Evolutionary conservation across 1,140 invertebrate species (phyloP), one percentile per base, ranked within the genome.

Genomic region (Nebria ingens): DNA sequence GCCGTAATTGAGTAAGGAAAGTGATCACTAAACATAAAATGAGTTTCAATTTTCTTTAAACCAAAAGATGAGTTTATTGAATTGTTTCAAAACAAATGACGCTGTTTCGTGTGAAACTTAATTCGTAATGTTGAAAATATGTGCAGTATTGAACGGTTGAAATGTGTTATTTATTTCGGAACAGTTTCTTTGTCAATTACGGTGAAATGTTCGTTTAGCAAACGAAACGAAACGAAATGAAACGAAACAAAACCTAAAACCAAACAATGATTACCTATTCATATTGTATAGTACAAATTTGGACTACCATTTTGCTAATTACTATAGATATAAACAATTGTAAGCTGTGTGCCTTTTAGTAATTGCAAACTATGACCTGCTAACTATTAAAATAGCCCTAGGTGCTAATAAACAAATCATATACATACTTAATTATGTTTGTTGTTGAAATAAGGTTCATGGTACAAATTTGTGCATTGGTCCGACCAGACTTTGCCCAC

Each of bases 331-430:
- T 68, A 69, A 67, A 64, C n/a, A n/a, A n/a, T 64, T 61, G 66
- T 58, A 68, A 63, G 68, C 68, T 70, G 68, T 70, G 67, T 70
- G 68, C 68, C 68, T 70, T 70, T 45, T 45, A 65, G 67, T 68
- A 70, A 70, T 69, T 70, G 67, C 67, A 69, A 70, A 69, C 40
- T 45, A 45, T 68, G 65, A 68, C 63, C 68, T 68, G 68, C 68
- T n/a, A n/a, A n/a, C n/a, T 66, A 66, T 62, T 69, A 62, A 20
- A 19, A 40, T n/a, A 54, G 19, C 29, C 19, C 19, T 17, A 17
- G 40, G 40, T 45, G 40, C 40, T 45, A 45, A 12, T 4, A 45
- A 45, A 45, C 17, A 17, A 12, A n/a, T n/a, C n/a, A n/a, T n/a
- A n/a, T n/a, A n/a, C n/a, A n/a, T n/a, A n/a, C n/a, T n/a, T n/a